Base-by-base conservation (phyloP, 2,888 invertebrate genomes). In the Zele albiditarsus region DNA sequence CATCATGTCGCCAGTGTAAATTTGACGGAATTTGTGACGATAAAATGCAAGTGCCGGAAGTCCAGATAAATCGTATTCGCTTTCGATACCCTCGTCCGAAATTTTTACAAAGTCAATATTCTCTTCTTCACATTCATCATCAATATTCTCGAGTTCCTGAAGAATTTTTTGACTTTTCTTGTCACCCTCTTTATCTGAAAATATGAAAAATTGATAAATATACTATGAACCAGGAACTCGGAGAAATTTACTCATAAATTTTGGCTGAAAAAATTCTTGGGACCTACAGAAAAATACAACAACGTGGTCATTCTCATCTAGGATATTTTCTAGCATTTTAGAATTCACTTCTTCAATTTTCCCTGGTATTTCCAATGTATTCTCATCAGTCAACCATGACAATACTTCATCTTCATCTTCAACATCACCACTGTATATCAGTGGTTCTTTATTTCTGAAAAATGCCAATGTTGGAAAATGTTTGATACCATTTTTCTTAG, bases 71-170 rank as follows among this genome's bases (percentile, higher is more conserved):
- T 97, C 97, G 87, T 97, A 97, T 90, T 96, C 96, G 85, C 95
- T 95, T 78, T 95, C 94, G 74, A 97, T 93, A 63, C 95, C 95
- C 33, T 95, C 94, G 85, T 97, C 97, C 10, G 96, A 97, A 80
- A 96, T 96, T 89, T 97, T 97, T 0, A 97, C 95, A 87, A 97
- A 97, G 88, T 96, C 95, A 80, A 97, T 96, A 82, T 96, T 94
- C 88, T 96, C 95, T 85, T 96, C 95, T 90, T 97, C 97, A 86
- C 97, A 96, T 86, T 97, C 96, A 83, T 97, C 97, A 85, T 97
- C 97, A 82, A 97, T 97, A 85, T 97, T 97, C 89, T 97, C 97
- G 77, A 97, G 88, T 87, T 97, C 97, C 84, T 94, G 94, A 0
- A 97, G 91, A 76, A 97, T 97, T 87, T 96, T 96, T 82, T 95